Conservation (phyloP, 2,113 vertebrate species). For the Periophthalmodon schlosseri region DNA sequence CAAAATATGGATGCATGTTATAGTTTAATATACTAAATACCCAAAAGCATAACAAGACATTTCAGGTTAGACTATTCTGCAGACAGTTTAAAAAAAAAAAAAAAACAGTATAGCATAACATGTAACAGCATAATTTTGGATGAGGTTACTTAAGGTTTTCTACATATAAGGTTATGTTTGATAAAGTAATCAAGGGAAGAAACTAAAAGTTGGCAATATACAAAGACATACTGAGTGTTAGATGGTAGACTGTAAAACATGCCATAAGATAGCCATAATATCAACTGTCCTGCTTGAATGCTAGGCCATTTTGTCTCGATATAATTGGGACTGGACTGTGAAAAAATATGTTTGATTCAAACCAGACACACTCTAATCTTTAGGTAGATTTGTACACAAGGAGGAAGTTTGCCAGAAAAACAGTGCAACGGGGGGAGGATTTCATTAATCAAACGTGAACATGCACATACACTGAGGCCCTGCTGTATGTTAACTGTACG, state of each 20-base stretch:
- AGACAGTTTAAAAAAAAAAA: neutral
- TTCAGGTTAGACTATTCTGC: too few relatives aligned
- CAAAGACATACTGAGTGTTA: slow-evolving; percentile 4
- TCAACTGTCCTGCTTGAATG: neutral
- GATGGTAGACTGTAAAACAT: neutral
- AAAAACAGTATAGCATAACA: neutral
- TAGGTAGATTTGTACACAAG: slow-evolving; percentile 1
- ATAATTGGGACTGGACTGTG: neutral
- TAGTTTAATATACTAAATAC: too few relatives aligned
- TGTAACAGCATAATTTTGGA: neutral
- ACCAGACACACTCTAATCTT: slow-evolving; percentile 19
- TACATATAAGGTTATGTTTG: neutral
- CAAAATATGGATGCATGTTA: too few relatives aligned
- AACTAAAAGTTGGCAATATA: slow-evolving; percentile 4
- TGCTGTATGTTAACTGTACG: slow-evolving; percentile 11
- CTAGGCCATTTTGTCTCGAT: neutral
- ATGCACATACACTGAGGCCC: slow-evolving; percentile 2
- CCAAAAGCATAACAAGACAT: too few relatives aligned
- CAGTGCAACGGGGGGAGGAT: slow-evolving; percentile 11
- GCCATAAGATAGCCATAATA: slow-evolving; percentile 24
- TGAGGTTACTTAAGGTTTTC: slow-evolving; percentile 31
- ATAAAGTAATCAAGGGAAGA: slow-evolving; percentile 15
- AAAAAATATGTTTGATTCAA: slow-evolving; percentile 14
- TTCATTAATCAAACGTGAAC: slow-evolving; percentile 25
- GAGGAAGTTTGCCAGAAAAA: slow-evolving; percentile 25